These are phyloP conservation scores for Sporophila hypoxantha DNA, from an alignment of 2,113 vertebrate genomes.

Conservation along the genomic window DNA sequence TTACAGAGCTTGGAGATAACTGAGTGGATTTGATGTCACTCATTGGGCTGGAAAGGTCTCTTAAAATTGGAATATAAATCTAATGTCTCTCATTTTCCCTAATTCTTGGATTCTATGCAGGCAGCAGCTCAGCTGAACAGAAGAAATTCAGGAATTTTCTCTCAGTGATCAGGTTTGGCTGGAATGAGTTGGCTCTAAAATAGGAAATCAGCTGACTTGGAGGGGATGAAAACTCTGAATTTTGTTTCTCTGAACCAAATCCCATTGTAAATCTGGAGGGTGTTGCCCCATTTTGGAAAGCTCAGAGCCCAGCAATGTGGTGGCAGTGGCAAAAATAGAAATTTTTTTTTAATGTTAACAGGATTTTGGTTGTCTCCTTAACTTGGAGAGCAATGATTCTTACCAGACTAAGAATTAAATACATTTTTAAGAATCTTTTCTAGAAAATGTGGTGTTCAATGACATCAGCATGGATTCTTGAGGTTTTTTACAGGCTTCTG, in stretches of 20 bases:
- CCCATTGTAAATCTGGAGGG: not conserved
- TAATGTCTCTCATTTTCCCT: not conserved
- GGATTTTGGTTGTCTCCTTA: not conserved
- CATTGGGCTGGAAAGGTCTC: not conserved
- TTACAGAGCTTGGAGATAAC: not conserved
- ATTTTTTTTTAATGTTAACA: not conserved
- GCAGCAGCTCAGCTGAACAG: not conserved
- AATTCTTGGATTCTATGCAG: not conserved
- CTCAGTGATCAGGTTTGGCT: not conserved
- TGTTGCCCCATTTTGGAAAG: not conserved
- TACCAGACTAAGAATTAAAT: not conserved
- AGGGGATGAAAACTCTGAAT: not conserved
- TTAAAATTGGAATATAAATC: not conserved
- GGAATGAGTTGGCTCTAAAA: not conserved
- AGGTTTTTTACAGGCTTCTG: not conserved
- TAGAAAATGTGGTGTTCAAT: not conserved
- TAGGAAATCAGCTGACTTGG: not conserved
- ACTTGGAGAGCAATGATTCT: not conserved
- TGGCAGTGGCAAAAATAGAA: not conserved
- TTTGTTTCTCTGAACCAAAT: not conserved
- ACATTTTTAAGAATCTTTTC: not conserved
- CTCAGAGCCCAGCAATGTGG: not conserved
- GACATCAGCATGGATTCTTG: not conserved
- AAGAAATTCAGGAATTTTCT: not conserved
- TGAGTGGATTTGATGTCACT: not conserved